Percentiles rank a stretch among this genome's conserved stretches.
Conservation (phyloP, 1,140 invertebrate genomes). For the Mercenaria mercenaria region DNA sequence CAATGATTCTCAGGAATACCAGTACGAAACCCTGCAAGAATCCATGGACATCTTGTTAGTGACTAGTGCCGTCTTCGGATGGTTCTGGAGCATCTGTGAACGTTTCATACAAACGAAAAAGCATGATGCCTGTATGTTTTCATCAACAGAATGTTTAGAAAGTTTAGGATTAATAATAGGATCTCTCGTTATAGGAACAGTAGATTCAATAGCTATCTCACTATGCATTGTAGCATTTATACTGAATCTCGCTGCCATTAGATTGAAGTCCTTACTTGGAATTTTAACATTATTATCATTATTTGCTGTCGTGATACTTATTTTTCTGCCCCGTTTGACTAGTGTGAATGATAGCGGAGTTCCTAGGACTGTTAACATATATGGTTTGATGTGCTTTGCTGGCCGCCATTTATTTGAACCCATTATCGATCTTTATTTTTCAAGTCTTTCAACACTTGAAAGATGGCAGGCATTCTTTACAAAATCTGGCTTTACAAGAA, state of each 20-base stretch:
- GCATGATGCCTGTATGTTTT: slow-evolving; percentile 70
- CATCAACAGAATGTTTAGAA: slow-evolving; percentile 76
- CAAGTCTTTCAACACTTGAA: slow-evolving; percentile 79
- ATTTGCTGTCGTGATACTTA: slow-evolving; percentile 74
- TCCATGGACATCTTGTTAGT: slow-evolving; percentile 82
- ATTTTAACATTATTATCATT: slow-evolving; percentile 76
- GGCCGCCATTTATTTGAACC: slow-evolving; percentile 80
- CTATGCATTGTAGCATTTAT: slow-evolving; percentile 79
- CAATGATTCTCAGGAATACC: slow-evolving; percentile 72
- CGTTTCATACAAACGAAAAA: slow-evolving; percentile 73
- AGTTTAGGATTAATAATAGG: slow-evolving; percentile 81
- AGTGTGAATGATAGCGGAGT: slow-evolving; percentile 59
- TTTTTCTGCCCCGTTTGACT: slow-evolving; percentile 4
- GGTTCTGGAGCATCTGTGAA: slow-evolving; percentile 79
- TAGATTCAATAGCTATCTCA: slow-evolving; percentile 74
- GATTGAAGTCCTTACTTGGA: slow-evolving; percentile 81
- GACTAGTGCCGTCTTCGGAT: slow-evolving; percentile 76
- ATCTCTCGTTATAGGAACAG: slow-evolving; percentile 74
- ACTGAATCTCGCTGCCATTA: slow-evolving; percentile 78
- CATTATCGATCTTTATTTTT: slow-evolving; percentile 82
- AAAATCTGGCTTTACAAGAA: slow-evolving; percentile 73
- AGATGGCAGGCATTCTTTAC: slow-evolving; percentile 81
- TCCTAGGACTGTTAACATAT: slow-evolving; percentile 76
- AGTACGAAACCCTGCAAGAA: slow-evolving; percentile 77
- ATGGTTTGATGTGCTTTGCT: slow-evolving; percentile 81